Base-by-base conservation (phyloP, 1,140 invertebrate genomes). In the Cotesia glomerata region DNA sequence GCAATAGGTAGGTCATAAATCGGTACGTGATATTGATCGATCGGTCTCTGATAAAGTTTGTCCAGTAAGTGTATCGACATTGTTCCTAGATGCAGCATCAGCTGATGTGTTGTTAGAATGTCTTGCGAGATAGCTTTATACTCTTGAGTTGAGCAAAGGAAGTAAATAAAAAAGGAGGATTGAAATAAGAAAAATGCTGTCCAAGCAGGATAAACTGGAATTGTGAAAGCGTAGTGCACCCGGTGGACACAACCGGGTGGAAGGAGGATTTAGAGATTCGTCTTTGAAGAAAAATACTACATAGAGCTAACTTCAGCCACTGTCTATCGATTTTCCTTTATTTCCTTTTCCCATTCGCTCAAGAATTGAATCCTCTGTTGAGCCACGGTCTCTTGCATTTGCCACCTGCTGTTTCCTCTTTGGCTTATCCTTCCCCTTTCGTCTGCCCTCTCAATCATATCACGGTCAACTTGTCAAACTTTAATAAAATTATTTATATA, bases 201-300 rank as follows among this genome's bases (percentile, higher is more conserved):
- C 77, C 75, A 74, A 59, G 65, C 59, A 66, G 74, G 79, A 79
- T 78, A 75, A 72, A 80, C 74, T 71, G 59, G 2, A 66, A 71
- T 65, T 77, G 68, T 64, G 51, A 34, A 61, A 35, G 51, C 52
- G 63, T 64, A 39, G 16, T 65, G 39, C 16, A 59, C 8, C 58
- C 16, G 54, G 16, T 39, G 52, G 62, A 45, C 39, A 49, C 18
- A 11, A 14, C 4, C 36, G n/a, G 13, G 59, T 69, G 73, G 52
- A 45, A 26, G 74, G 76, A 76, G 79, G 80, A 82, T 79, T 85
- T 81, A 77, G 76, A 76, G 80, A 81, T 80, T 70, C 74, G 76
- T 79, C 78, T 84, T 81, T 81, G 80, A 80, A 78, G 77, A 80
- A 84, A 75, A 85, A 85, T 82, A 84, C 81, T 79, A 79, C 65